Evolutionary conservation across 2,797 vertebrate species (phyloP).

Genomic region (Lutjanus campechanus): DNA sequence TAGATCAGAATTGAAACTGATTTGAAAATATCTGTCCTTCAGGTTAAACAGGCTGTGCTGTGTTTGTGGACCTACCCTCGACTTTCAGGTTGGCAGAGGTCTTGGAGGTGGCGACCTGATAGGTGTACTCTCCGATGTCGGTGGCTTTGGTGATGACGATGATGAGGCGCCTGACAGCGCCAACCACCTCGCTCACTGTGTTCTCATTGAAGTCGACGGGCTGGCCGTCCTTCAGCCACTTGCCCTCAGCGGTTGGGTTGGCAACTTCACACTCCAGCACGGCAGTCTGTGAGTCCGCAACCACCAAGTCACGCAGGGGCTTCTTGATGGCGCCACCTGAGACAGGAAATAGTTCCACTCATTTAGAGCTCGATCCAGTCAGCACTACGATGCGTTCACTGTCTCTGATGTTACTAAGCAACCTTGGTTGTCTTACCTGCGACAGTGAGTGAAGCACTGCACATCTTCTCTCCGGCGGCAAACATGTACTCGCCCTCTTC

Average conservation of each 20-base stretch:
- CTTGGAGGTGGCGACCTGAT: conserved; percentile 95
- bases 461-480: conserved; percentile 95
- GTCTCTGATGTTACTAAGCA: not conserved
- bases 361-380: not conserved
- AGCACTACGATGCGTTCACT: not conserved
- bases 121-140: conserved; percentile 95
- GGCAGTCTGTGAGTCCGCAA: conserved; percentile 94
- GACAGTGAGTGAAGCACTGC: conserved; percentile 92
- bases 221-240: conserved; percentile 93
- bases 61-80: conserved; percentile 87
- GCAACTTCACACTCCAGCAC: conserved; percentile 95
- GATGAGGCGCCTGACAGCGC: conserved; percentile 89
- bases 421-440: conserved; percentile 84
- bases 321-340: conserved; percentile 96
- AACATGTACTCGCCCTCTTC: conserved; percentile 96
- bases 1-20: too few relatives aligned
- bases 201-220: conserved; percentile 87
- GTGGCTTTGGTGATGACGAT: conserved; percentile 90
- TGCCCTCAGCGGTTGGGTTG: conserved; percentile 91
- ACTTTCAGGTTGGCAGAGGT: conserved; percentile 94
- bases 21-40: not conserved
- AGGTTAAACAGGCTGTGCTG: not conserved
- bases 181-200: conserved; percentile 86
- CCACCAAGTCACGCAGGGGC: conserved; percentile 92
- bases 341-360: not conserved